These are phyloP conservation scores for Oenanthe oenanthe DNA, from an alignment of 2,113 vertebrate species.

Conservation along the genomic window DNA sequence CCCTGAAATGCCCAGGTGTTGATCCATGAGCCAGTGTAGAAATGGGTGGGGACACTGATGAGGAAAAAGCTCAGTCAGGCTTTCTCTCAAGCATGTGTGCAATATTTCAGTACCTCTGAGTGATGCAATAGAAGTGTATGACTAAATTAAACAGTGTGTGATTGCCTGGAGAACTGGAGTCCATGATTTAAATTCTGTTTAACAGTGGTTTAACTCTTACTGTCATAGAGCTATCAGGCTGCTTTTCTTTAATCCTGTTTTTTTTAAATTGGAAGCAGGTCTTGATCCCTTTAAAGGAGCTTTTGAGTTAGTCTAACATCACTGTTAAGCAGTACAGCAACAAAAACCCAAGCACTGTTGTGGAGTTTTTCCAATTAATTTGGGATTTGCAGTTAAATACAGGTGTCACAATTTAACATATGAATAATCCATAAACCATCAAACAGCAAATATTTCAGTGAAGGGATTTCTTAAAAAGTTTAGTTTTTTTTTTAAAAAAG, in stretches of 20 bases:
- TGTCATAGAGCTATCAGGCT: background rate
- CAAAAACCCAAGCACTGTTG: background rate
- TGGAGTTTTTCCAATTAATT: constrained; percentile 41
- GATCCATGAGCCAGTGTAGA: background rate
- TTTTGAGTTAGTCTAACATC: constrained; percentile 20
- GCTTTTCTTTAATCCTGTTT: constrained; percentile 14
- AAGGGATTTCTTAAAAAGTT: background rate
- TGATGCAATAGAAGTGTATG: background rate
- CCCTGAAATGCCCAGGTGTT: background rate
- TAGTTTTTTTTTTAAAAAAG: background rate
- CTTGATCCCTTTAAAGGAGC: constrained; percentile 4
- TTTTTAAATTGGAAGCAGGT: background rate
- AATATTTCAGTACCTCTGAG: background rate
- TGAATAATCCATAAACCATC: constrained; percentile 11
- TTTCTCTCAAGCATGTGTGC: background rate
- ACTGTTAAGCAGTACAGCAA: background rate
- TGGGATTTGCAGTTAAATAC: constrained; percentile 40
- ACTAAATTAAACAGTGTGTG: background rate
- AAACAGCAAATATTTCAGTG: background rate
- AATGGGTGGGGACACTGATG: background rate
- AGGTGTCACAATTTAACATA: constrained; percentile 11
- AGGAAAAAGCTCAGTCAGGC: background rate
- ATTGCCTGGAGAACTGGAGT: background rate
- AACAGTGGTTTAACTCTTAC: background rate
- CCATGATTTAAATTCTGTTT: constrained; percentile 23